Base-by-base conservation (phyloP, 2,113 vertebrate genomes). In the Anthoscopus minutus region DNA sequence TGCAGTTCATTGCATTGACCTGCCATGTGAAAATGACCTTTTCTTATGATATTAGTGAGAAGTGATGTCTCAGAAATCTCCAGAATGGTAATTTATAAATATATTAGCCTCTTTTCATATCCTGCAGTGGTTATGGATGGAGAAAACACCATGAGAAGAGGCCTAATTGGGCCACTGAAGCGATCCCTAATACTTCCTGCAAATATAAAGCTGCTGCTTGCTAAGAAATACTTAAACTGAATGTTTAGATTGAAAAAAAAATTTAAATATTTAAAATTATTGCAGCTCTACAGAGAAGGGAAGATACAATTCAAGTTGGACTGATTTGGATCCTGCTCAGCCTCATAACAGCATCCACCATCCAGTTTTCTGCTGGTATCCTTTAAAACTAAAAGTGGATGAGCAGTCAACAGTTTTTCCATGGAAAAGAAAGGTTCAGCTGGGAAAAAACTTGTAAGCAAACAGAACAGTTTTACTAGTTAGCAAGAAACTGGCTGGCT, bases 301-400 rank as follows among this genome's bases (percentile, higher is more conserved):
- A 28, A 86, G 56, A 42, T 2, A 33, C 7, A 64, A 73, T 20
- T 57, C 0, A 10, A 74, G 51, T 21, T 67, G 40, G 88, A 53
- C 19, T 90, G 79, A 17, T 15, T 24, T 30, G 28, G 27, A 91
- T 27, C 15, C 64, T 62, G 31, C 15, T 69, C 38, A 81, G 73
- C 30, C 51, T 57, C 18, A 0, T 5, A 77, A 48, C 9, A 30
- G 19, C 44, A 61, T 10, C 24, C 48, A 37, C 3, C 1, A 0
- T 3, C 47, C 6, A 2, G 6, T 81, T 81, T 91, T 73, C 56
- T 87, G 42, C 42, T 73, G 42, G 16, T 58, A 33, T 42, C 35
- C 19, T 28, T 60, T 15, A 30, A 79, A 72, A 70, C 12, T 47
- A 19, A 7, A 37, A 85, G 33, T 4, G 54, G 61, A 54, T 13